phyloP scores from a whole-genome alignment of 2,113 vertebrate genomes.

The Sus scrofa region DNA sequence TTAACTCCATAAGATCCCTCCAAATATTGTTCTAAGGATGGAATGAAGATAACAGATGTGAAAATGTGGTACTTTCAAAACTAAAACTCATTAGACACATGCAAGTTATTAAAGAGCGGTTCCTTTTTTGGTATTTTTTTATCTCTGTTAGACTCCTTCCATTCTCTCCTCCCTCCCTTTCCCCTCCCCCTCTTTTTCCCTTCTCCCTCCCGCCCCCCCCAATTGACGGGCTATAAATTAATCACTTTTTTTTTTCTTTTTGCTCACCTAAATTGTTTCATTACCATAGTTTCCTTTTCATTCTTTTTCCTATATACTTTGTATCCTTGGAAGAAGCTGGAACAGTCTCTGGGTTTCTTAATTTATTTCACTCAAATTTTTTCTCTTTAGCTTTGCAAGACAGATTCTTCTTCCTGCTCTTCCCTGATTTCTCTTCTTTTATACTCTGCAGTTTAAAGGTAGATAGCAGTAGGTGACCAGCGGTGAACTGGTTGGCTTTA shows the following conservation, averaged over 20 bases:
- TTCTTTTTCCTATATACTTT: not conserved
- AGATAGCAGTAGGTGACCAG: too few species aligned
- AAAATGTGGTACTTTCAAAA: not conserved
- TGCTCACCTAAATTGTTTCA: not conserved
- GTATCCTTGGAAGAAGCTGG: not conserved
- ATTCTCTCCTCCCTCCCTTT: not conserved
- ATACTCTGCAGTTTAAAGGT: not conserved
- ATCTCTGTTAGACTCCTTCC: rapidly evolving
- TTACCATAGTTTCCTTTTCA: not conserved
- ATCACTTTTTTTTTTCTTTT: rapidly evolving
- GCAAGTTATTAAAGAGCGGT: not conserved
- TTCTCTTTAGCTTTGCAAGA: not conserved
- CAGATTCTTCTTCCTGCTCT: not conserved
- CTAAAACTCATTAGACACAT: not conserved
- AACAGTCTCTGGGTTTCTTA: not conserved
- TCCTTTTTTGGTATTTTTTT: not conserved
- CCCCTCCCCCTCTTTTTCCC: not conserved
- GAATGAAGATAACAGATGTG: not conserved
- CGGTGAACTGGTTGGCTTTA: not conserved
- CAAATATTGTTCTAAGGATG: not conserved
- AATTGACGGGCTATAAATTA: not conserved
- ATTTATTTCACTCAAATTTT: not conserved
- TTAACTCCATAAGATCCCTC: not conserved
- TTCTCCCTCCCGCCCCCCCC: not conserved
- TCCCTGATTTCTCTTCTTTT: not conserved